Evolutionary conservation across 2,888 invertebrate genomes (phyloP).

Genomic region (Ectobius pallidus): DNA sequence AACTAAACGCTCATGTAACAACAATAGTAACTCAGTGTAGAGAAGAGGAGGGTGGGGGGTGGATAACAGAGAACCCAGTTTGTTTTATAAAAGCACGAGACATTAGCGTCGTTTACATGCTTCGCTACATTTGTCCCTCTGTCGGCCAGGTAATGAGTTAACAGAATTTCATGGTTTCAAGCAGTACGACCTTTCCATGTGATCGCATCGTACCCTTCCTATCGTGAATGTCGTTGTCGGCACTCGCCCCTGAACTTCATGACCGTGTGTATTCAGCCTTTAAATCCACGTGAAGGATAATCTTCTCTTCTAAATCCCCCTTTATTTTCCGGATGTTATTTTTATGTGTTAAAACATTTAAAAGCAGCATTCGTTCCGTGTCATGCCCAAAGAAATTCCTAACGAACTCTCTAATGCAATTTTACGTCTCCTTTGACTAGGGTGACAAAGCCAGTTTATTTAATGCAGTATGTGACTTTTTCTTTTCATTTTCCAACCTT

Average conservation of each 20-base stretch:
- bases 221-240: too few relatives aligned
- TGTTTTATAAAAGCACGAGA: constrained; percentile 13
- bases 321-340: too few relatives aligned
- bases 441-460: too few relatives aligned
- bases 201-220: background rate
- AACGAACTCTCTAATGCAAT: too few relatives aligned
- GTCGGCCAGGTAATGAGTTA: constrained; percentile 11
- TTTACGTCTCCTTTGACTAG: too few relatives aligned
- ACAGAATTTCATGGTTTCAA: constrained; percentile 13
- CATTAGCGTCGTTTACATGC: constrained; percentile 11
- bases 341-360: too few relatives aligned
- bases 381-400: too few relatives aligned
- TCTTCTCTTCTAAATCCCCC: background rate
- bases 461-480: too few relatives aligned
- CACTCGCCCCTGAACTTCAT: background rate
- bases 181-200: background rate
- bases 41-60: background rate
- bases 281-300: background rate
- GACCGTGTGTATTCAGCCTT: background rate
- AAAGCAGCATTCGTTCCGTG: too few relatives aligned
- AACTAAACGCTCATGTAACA: constrained; percentile 18
- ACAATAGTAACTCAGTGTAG: background rate
- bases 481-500: too few relatives aligned
- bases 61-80: background rate
- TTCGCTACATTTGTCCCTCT: background rate